These are phyloP conservation scores for Cichlasoma orientale DNA, from an alignment of 2,797 vertebrate genomes.

Conservation along the genomic window DNA sequence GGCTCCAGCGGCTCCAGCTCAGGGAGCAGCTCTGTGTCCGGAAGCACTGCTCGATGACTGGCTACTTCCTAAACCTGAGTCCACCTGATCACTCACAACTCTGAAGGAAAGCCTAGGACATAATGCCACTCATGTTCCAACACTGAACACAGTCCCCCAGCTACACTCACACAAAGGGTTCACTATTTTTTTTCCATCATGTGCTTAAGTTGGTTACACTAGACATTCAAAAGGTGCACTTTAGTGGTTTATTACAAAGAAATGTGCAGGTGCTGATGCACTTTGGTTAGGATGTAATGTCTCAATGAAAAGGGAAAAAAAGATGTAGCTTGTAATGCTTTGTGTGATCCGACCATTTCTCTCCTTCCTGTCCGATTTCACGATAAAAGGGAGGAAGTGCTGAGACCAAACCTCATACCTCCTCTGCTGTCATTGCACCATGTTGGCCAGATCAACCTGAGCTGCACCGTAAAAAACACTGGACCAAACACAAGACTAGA, in stretches of 20 bases:
- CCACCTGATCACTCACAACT: conserved; percentile 28
- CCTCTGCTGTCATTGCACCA: conserved; percentile 27
- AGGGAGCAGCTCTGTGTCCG: conserved; percentile 89
- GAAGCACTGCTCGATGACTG: conserved; percentile 90
- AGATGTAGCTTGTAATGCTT: conserved; percentile 20
- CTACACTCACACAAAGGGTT: conserved; percentile 39
- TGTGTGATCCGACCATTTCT: conserved; percentile 30
- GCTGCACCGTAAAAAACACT: neutral
- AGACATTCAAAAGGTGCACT: conserved; percentile 21
- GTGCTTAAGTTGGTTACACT: neutral
- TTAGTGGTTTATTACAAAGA: conserved; percentile 20
- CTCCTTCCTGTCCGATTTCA: conserved; percentile 16
- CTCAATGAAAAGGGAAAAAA: neutral
- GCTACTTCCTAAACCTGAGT: neutral
- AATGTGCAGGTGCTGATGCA: neutral
- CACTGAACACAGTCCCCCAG: neutral
- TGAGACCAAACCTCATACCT: conserved; percentile 52
- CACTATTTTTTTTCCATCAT: conserved; percentile 6
- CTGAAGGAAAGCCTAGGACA: conserved; percentile 29
- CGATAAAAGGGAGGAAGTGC: conserved; percentile 3
- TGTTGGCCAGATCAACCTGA: neutral
- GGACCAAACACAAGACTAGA: conserved; percentile 22
- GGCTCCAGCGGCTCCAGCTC: conserved; percentile 95
- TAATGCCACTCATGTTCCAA: conserved; percentile 16
- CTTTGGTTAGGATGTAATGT: neutral